Evolutionary conservation across 2,888 invertebrate species (phyloP), one percentile per base, ranked within the genome.

Genomic region (Stenotaenia linearis): DNA sequence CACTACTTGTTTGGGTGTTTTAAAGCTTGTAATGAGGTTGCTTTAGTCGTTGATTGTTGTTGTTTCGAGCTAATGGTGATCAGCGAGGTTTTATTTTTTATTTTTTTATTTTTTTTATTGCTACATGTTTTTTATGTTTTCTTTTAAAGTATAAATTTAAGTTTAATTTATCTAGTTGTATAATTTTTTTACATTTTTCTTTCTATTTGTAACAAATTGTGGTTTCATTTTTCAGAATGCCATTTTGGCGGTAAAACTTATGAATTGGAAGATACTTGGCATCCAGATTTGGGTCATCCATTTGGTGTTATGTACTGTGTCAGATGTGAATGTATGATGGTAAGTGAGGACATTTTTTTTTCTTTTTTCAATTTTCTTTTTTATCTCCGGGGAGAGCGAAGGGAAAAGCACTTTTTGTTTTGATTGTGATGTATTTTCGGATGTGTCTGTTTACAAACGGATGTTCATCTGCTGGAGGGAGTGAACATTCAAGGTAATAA

Each of bases 281-380:
- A 92, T 85, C 96, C 97, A 78, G 94, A 95, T 86, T 89, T 97
- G 83, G 96, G 96, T 80, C 93, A 94, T 79, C 96, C 97, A 21
- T 95, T 96, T 86, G 97, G 96, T 81, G 91, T 95, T 82, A 93
- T 96, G 91, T 93, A 94, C 88, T 97, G 97, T 90, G 94, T 97
- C 88, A 92, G 92, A 89, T 97, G 97, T 89, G 93, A 95, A 90
- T 97, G 97, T 89, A 90, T 94, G 85, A 91, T 93, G 90, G 97
- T 97, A 91, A 92, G 95, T 92, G 79, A 32, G 15, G 30, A 75
- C 32, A 21, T 12, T 35, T 77, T 77, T 77, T 77, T 23, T 35
- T 23, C 21, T 37, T 77, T 76, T 12, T 76, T 77, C 7, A 37
- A 21, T 15, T 40, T 12, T 40, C n/a, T 40, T 40, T 40, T 40